A percentile compares a stretch with the other conserved stretches of the same genome.
phyloP scores from a whole-genome alignment of 2,888 invertebrate genomes.

The Trachelus troglodyta region DNA sequence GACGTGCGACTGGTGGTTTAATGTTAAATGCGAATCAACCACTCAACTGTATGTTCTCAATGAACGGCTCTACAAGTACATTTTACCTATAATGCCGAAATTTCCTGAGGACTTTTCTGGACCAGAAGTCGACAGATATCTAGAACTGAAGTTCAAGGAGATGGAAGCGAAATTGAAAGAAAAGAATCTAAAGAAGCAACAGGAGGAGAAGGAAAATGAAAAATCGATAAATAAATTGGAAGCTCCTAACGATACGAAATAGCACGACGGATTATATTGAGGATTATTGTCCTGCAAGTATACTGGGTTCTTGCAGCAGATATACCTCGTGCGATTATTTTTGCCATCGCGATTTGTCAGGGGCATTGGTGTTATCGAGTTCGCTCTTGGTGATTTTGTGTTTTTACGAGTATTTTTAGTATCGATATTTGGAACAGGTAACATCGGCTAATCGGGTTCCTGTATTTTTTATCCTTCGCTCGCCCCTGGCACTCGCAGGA shows the following conservation, averaged over 20 bases:
- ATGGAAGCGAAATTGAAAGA: slow-evolving; percentile 85
- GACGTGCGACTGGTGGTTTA: slow-evolving; percentile 95
- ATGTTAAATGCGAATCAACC: slow-evolving; percentile 86
- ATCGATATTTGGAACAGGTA: not conserved
- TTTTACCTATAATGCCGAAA: slow-evolving; percentile 85
- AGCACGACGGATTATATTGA: not conserved
- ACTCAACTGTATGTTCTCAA: slow-evolving; percentile 88
- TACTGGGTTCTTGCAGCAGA: not conserved
- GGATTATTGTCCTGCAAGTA: not conserved
- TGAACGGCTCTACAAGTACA: slow-evolving; percentile 89
- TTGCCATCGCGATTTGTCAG: not conserved
- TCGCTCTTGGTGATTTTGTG: not conserved
- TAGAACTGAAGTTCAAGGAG: slow-evolving; percentile 86
- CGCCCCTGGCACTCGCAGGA: not conserved
- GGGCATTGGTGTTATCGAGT: not conserved
- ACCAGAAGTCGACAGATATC: slow-evolving; percentile 86
- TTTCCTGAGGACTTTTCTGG: slow-evolving; percentile 93
- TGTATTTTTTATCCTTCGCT: not conserved
- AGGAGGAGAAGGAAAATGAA: slow-evolving; percentile 47
- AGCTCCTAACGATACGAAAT: slow-evolving; percentile 25
- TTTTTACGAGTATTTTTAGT: not conserved
- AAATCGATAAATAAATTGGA: slow-evolving; percentile 30
- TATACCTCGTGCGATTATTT: not conserved
- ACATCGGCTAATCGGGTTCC: not conserved
- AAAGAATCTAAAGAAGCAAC: slow-evolving; percentile 68